A percentile compares a stretch with the other conserved stretches of the same genome.
phyloP scores from a whole-genome alignment of 2,113 vertebrate species.

The Pluvialis apricaria region DNA sequence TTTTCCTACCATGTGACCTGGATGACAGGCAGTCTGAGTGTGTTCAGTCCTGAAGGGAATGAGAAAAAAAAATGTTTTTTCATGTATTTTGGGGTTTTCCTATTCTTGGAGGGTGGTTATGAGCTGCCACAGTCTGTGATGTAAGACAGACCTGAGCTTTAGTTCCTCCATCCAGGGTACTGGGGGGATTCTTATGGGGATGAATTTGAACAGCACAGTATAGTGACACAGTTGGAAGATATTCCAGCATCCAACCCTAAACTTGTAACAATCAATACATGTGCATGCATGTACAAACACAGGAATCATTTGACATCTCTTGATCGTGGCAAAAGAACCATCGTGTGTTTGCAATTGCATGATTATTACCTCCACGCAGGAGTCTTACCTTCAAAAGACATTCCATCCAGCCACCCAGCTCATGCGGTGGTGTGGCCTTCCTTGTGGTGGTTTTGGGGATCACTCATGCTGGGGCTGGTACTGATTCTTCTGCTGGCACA shows the following conservation, averaged over 20 bases:
- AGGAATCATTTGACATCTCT: not conserved
- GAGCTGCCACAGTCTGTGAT: not conserved
- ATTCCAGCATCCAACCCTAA: not conserved
- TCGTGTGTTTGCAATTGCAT: rapidly evolving
- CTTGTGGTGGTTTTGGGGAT: not conserved
- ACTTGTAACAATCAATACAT: not conserved
- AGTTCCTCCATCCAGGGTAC: too few species aligned
- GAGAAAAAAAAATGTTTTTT: not conserved
- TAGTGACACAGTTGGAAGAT: not conserved
- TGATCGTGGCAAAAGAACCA: rapidly evolving
- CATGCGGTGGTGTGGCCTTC: not conserved
- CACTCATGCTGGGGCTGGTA: not conserved
- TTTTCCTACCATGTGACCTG: not conserved
- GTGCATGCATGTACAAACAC: not conserved
- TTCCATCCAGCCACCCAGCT: not conserved
- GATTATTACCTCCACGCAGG: not conserved
- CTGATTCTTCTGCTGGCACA: not conserved
- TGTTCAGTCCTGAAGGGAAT: not conserved
- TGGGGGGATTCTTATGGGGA: too few species aligned
- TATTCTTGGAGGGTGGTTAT: not conserved
- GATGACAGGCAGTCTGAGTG: not conserved
- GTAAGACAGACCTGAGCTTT: not conserved
- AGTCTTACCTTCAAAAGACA: not conserved
- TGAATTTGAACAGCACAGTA: not conserved
- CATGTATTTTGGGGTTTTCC: not conserved